These are phyloP conservation scores for Halcyon leucocephala DNA, from an alignment of 2,797 vertebrate species.

Conservation along the genomic window DNA sequence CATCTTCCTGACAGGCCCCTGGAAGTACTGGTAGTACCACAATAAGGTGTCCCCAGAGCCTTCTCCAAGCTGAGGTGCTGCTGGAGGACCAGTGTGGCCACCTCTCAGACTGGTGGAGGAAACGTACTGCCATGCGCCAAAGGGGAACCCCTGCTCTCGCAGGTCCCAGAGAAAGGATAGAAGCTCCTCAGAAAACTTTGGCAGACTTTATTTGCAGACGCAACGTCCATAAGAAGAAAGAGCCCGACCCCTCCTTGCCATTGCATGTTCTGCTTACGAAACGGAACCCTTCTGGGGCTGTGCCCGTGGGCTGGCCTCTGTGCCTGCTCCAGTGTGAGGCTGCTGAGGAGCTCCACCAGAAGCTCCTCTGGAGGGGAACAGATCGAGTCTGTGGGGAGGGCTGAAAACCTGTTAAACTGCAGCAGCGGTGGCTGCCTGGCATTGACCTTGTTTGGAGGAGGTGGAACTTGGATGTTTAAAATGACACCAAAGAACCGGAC, in stretches of 20 bases:
- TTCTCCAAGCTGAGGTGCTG: neutral
- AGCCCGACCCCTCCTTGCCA: rapidly evolving
- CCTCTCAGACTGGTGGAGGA: neutral
- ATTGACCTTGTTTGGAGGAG: neutral
- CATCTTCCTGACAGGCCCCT: neutral
- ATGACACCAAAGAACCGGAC: neutral
- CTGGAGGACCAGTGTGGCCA: neutral
- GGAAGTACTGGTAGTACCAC: neutral
- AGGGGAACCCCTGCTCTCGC: too few species aligned
- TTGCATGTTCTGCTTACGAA: neutral
- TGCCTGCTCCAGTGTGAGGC: neutral
- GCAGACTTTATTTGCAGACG: neutral
- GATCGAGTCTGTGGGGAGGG: too few species aligned
- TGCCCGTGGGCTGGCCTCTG: neutral
- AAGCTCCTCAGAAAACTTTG: neutral
- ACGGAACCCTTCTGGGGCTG: rapidly evolving
- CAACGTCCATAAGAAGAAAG: rapidly evolving
- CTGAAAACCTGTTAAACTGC: neutral
- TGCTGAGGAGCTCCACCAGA: neutral
- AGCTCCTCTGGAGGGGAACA: too few species aligned
- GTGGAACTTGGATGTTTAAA: neutral
- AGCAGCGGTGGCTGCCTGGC: too few species aligned
- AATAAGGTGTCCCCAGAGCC: too few species aligned
- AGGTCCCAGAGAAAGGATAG: rapidly evolving
- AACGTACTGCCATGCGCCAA: rapidly evolving